phyloP scores from a whole-genome alignment of 1,140 invertebrate species.

The Bombyx mori region DNA sequence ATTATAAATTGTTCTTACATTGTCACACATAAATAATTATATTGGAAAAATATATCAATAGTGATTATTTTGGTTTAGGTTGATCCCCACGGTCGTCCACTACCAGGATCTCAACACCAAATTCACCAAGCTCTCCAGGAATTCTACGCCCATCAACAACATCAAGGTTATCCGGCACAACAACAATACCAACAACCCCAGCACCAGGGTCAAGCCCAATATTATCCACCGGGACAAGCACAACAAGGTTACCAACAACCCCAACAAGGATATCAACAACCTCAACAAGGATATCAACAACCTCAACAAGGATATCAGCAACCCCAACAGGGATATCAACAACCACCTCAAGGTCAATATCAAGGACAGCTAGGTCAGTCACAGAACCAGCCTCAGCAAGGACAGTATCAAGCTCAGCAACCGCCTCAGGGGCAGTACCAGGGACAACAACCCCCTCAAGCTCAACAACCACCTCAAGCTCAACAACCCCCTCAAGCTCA shows the following conservation, averaged over 20 bases:
- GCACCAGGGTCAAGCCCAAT: slow-evolving; percentile 22
- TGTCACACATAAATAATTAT: too few species aligned
- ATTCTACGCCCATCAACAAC: slow-evolving; percentile 30
- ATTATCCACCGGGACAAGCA: slow-evolving; percentile 23
- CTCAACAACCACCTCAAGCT: slow-evolving; percentile 12
- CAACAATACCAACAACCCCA: slow-evolving; percentile 21
- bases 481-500: slow-evolving; percentile 15
- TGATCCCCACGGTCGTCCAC: slow-evolving; percentile 41
- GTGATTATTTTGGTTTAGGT: slow-evolving; percentile 24
- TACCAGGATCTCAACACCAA: slow-evolving; percentile 48
- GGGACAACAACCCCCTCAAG: slow-evolving; percentile 7
- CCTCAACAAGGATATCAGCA: slow-evolving; percentile 17
- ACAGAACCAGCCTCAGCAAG: slow-evolving; percentile 14
- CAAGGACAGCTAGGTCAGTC: slow-evolving; percentile 10
- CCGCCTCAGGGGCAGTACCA: slow-evolving; percentile 6
- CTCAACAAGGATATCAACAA: slow-evolving; percentile 15
- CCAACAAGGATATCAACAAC: slow-evolving; percentile 13
- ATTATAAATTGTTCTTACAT: too few species aligned
- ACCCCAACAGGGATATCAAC: slow-evolving; percentile 13
- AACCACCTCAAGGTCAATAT: slow-evolving; percentile 11
- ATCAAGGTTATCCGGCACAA: slow-evolving; percentile 22
- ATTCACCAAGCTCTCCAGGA: slow-evolving; percentile 43
- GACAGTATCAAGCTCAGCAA: slow-evolving; percentile 12
- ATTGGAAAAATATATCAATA: background rate
- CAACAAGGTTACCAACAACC: slow-evolving; percentile 15